Evolutionary conservation across 2,888 invertebrate species (phyloP).

Genomic region (Acleris laterana): DNA sequence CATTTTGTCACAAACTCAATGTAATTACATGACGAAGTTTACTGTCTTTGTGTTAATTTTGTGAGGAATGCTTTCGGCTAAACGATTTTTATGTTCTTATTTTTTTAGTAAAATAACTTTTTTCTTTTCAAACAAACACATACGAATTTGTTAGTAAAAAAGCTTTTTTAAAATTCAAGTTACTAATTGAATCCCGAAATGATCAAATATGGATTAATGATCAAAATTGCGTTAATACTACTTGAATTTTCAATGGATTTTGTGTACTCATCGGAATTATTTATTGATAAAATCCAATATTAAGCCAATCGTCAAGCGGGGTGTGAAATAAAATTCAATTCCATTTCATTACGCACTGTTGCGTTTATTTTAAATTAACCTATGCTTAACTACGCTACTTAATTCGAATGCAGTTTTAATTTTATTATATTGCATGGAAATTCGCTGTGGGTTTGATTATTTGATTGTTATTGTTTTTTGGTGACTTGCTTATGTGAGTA

Average conservation of each 20-base stretch:
- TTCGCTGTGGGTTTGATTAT: constrained; percentile 9
- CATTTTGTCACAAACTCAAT: constrained; percentile 42
- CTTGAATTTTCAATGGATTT: too few relatives aligned
- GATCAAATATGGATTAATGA: too few relatives aligned
- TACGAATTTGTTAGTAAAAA: too few relatives aligned
- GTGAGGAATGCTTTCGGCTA: constrained; percentile 38
- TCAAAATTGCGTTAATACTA: too few relatives aligned
- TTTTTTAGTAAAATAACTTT: background rate
- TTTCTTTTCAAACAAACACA: background rate
- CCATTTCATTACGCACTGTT: constrained; percentile 16
- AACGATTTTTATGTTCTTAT: constrained; percentile 38
- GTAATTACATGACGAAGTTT: constrained; percentile 46
- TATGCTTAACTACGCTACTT: constrained; percentile 30
- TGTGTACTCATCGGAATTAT: constrained; percentile 33
- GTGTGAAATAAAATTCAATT: constrained; percentile 37
- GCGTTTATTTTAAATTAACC: constrained; percentile 31
- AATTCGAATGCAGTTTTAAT: constrained; percentile 33
- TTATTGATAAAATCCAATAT: constrained; percentile 52
- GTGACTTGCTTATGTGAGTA: too few relatives aligned
- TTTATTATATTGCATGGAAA: constrained; percentile 23
- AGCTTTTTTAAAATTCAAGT: too few relatives aligned
- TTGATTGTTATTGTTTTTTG: background rate
- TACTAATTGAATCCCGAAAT: too few relatives aligned
- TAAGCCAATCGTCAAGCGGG: constrained; percentile 42
- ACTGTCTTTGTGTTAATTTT: constrained; percentile 37